Conservation (phyloP, 2,888 invertebrate species). For the Arenicola marina region DNA sequence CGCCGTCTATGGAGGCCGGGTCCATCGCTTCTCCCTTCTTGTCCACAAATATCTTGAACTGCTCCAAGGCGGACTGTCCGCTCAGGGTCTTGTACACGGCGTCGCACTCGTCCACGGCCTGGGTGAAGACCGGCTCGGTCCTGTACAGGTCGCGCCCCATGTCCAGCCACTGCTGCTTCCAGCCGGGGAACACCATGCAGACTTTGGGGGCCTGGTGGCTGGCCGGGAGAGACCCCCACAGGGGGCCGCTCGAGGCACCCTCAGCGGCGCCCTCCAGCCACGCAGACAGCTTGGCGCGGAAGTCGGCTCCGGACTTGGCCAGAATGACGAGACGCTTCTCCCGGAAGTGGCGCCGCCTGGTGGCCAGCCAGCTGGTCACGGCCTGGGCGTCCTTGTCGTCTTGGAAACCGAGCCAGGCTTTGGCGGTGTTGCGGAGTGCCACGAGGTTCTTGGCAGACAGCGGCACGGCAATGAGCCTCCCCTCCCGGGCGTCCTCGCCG, state of each 20-base stretch:
- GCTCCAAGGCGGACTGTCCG: slow-evolving; percentile 14
- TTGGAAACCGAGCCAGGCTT: slow-evolving; percentile 10
- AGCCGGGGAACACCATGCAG: slow-evolving; percentile 22
- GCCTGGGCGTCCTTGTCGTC: slow-evolving; percentile 17
- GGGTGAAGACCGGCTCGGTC: slow-evolving; percentile 13
- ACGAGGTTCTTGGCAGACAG: slow-evolving; percentile 18
- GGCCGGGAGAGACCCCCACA: slow-evolving; percentile 1
- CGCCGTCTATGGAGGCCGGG: slow-evolving; percentile 2
- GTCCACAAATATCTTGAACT: slow-evolving; percentile 9
- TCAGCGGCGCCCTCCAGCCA: slow-evolving; percentile 8
- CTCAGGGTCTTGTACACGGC: slow-evolving; percentile 5
- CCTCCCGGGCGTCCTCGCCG: slow-evolving; percentile 5
- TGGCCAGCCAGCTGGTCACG: slow-evolving; percentile 10
- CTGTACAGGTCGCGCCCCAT: slow-evolving; percentile 22
- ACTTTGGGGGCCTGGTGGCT: slow-evolving; percentile 8
- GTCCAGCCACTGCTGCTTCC: slow-evolving; percentile 20
- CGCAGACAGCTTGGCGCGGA: slow-evolving; percentile 3
- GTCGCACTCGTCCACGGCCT: slow-evolving; percentile 14
- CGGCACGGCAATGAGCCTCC: slow-evolving; percentile 10
- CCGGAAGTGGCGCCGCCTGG: slow-evolving; percentile 13
- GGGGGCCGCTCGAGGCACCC: not conserved
- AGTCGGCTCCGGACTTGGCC: slow-evolving; percentile 16
- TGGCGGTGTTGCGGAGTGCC: slow-evolving; percentile 11
- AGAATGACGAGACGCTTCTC: slow-evolving; percentile 10
- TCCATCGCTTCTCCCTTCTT: slow-evolving; percentile 1